Base-by-base conservation (phyloP, 2,113 vertebrate genomes). In the Numenius arquata region DNA sequence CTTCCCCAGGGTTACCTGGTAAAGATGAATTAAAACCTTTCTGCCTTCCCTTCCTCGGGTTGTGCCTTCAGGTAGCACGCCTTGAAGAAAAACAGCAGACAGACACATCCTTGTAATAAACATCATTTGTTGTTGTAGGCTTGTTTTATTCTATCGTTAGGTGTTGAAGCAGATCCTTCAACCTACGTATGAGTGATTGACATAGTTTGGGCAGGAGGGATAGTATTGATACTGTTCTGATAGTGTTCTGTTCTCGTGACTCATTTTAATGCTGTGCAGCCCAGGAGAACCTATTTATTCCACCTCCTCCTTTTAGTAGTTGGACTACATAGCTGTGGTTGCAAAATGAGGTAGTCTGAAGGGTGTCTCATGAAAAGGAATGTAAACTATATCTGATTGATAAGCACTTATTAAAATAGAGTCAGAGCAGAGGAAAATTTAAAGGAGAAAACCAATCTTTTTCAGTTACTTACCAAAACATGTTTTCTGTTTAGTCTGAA, bases 271-370 rank as follows among this genome's bases (percentile, higher is more conserved):
- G 9, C 32, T 56, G 15, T 26, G 50, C 38, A n/a, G 90, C 50
- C 40, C 29, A 74, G 55, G 62, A 76, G 23, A 74, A 38, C 41
- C 18, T 70, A 6, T 40, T 90, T 68, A 50, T 93, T 27, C 18
- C n/a, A 58, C 36, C 16, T 93, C 16, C 30, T 85, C 30, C 48
- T 66, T 55, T 12, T 17, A 40, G 75, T 13, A 63, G 79, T 62
- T 80, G 59, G 80, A 47, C 82, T 80, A 20, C 82, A 75, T 84
- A 92, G 59, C 72, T 92, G 88, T 84, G 93, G 47, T 90, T 92
- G 61, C 52, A 74, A 74, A 90, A 88, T 52, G 47, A 94, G 93
- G 7, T 50, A 16, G 53, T 36, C 53, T n/a, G 38, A 62, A 58
- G 50, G 45, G 15, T 80, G 82, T 83, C 55, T 55, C 19, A 18